A percentile compares a stretch with the other conserved stretches of the same genome.
Conservation (phyloP, 2,888 invertebrate species). For the Melikaiella ostensackeni region DNA sequence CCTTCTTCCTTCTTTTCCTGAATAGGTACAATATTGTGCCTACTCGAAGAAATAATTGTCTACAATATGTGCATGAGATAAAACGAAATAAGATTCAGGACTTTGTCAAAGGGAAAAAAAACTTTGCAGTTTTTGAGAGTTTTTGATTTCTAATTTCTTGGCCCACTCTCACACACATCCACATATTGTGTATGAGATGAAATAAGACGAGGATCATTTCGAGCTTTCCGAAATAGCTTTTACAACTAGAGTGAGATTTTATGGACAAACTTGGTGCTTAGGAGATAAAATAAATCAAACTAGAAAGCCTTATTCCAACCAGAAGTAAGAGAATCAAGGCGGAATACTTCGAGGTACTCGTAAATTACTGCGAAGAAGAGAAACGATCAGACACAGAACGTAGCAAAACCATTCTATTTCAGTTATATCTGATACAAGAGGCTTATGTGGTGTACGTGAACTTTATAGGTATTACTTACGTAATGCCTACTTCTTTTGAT, state of each 20-base stretch:
- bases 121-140: background rate
- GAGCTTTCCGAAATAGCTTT: background rate
- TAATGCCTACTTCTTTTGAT: no score
- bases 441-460: background rate
- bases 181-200: background rate
- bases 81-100: no score
- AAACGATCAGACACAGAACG: constrained; percentile 29
- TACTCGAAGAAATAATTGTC: no score
- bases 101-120: no score
- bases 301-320: constrained; percentile 18
- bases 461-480: background rate
- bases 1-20: no score
- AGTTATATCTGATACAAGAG: constrained; percentile 22
- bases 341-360: constrained; percentile 27
- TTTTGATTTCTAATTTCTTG: background rate
- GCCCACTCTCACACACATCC: background rate
- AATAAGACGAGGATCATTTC: background rate
- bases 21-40: no score
- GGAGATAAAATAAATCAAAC: constrained; percentile 13
- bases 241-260: background rate
- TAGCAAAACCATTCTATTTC: constrained; percentile 16
- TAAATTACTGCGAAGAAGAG: constrained; percentile 20
- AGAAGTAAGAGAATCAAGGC: constrained; percentile 21
- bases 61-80: no score
- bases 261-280: background rate